These are phyloP conservation scores for Cynocephalus volans DNA, from an alignment of 2,113 vertebrate species.

Conservation along the genomic window DNA sequence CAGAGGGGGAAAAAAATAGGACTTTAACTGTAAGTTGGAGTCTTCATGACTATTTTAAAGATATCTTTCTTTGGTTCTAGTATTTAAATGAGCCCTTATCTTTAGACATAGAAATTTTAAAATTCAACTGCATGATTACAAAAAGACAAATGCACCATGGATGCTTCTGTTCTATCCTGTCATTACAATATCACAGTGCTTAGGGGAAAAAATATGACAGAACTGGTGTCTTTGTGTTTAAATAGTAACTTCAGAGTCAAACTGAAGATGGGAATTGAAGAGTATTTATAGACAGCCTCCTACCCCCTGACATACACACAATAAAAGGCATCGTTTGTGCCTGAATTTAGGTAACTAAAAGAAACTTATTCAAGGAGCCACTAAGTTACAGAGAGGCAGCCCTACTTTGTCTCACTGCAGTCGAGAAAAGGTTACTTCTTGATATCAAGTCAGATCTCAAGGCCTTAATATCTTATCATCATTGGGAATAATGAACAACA, in stretches of 20 bases:
- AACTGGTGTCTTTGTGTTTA: background rate
- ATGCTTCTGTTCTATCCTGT: background rate
- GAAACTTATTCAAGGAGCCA: background rate
- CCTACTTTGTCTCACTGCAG: accelerated
- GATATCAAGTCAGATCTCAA: background rate
- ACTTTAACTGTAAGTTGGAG: background rate
- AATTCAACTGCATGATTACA: background rate
- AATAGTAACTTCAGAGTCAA: background rate
- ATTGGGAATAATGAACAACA: background rate
- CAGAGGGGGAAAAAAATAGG: background rate
- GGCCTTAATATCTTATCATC: background rate
- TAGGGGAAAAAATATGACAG: background rate
- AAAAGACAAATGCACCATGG: background rate
- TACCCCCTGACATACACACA: background rate
- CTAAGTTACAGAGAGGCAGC: background rate
- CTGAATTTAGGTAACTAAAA: background rate
- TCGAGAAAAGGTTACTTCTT: background rate
- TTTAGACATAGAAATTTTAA: background rate
- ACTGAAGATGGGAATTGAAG: background rate
- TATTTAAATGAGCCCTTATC: slow-evolving; percentile 68
- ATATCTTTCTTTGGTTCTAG: background rate
- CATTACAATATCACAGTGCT: background rate
- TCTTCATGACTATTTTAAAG: background rate
- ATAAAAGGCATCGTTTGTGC: background rate
- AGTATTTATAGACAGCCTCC: background rate